Percentiles rank a stretch among this genome's conserved stretches.
These are phyloP conservation scores for Melanostoma mellinum DNA, from an alignment of 2,888 invertebrate species.

Conservation along the genomic window DNA sequence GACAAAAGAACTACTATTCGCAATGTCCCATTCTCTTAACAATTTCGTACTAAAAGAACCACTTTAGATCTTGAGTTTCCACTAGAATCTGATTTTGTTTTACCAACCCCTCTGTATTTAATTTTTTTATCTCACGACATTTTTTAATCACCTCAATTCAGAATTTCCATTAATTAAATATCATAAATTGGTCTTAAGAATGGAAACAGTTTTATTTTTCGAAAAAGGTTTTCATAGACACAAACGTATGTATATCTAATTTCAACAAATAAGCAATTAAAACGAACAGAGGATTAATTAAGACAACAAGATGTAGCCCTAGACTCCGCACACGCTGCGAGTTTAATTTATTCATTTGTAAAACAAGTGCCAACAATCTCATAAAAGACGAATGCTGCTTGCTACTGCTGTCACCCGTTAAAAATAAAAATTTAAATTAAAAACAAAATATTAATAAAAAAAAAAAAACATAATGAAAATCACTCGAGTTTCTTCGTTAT, in stretches of 20 bases:
- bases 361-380: constrained; percentile 50
- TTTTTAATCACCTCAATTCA: too few relatives aligned
- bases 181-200: too few relatives aligned
- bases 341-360: constrained; percentile 48
- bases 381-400: constrained; percentile 7
- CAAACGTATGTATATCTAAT: constrained; percentile 7
- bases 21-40: too few relatives aligned
- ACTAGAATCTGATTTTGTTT: too few relatives aligned
- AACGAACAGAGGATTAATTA: constrained; percentile 38
- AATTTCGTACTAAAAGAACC: too few relatives aligned
- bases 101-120: too few relatives aligned
- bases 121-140: too few relatives aligned
- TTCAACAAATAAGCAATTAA: constrained; percentile 19
- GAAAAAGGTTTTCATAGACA: background rate
- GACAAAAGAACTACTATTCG: too few relatives aligned
- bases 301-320: constrained; percentile 16
- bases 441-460: constrained; percentile 3
- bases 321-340: background rate
- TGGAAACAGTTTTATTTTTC: too few relatives aligned
- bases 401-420: constrained; percentile 33
- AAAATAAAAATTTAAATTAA: constrained; percentile 11
- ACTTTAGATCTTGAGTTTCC: too few relatives aligned
- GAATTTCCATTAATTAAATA: too few relatives aligned
- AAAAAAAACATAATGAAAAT: constrained; percentile 37
- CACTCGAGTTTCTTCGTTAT: constrained; percentile 4